Base-by-base conservation (phyloP, 2,888 invertebrate genomes). In the Sphecodes monilicornis region DNA sequence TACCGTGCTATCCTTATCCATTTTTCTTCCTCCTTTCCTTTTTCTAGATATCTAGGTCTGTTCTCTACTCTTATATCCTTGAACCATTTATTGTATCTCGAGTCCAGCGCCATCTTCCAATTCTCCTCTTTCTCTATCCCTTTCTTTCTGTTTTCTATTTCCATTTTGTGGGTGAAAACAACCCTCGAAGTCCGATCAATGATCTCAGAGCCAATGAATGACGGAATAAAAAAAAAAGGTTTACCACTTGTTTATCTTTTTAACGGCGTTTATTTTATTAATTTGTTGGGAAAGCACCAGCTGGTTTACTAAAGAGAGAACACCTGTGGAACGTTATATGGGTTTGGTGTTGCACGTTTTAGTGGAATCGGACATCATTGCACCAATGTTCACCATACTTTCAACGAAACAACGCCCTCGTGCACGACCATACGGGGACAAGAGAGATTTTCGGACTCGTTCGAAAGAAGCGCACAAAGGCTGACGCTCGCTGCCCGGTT, bases 401-500 rank as follows among this genome's bases (percentile, higher is more conserved):
- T 26, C 57, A 26, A 57, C 57, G 26, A 57, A 13, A 16, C 16
- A 26, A 57, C 29, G 60, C 22, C 60, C 60, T 13, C 60, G 29
- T 4, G 60, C 26, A 16, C 60, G 60, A 60, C 1, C 6, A 29
- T 60, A 29, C 29, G 29, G 60, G 29, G 60, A 29, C 60, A 16
- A 16, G 29, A 60, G 29, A 22, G 32, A 54, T 43, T 57, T 41
- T 41, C 29, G 18, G 70, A 70, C 57, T 32, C 29, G 18, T n/a
- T 29, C 22, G n/a, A 26, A 16, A 29, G n/a, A 54, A 60, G 26
- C 71, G 81, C 75, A 81, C 75, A 81, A 75, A 76, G 82, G 83
- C 82, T 83, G 82, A 71, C 70, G 80, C 26, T 26, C 60, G 76
- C 82, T 83, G 29, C 83, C 76, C 82, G 60, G 50, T 82, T 82